Base-by-base conservation (phyloP, 2,888 invertebrate genomes). In the Metellina segmentata region DNA sequence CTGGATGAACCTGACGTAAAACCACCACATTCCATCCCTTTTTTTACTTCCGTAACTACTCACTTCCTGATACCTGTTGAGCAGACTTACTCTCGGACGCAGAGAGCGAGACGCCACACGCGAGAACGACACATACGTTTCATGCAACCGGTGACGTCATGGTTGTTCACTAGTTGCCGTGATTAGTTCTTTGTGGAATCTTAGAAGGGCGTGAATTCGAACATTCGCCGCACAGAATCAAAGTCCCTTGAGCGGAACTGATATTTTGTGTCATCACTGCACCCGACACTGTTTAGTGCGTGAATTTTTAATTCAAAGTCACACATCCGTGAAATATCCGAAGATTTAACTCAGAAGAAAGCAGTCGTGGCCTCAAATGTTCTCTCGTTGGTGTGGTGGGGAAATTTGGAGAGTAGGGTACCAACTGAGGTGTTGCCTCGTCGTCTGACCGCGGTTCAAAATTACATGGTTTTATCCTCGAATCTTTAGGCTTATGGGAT, bases 61-160 rank as follows among this genome's bases (percentile, higher is more conserved):
- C 51, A 20, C 77, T 77, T 77, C 77, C 77, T 77, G 77, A 52
- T 51, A 19, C 52, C 9, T 51, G 77, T 52, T 51, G 52, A n/a
- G n/a, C n/a, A n/a, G n/a, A n/a, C n/a, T 48, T 16, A 13, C 49
- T 75, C 7, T 75, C n/a, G 16, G 16, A 75, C 13, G 77, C 77
- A 75, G 19, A 8, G 19, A 19, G 77, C 77, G 77, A 51, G 51
- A 8, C 77, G 11, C n/a, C 34, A 11, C 77, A 77, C 77, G 77
- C 77, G 51, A 77, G 52, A 49, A 77, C 13, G 72, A 20, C 20
- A 20, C 9, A 7, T n/a, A 49, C 49, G 52, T 51, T 49, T 51
- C 13, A 75, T 75, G 75, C 48, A 34, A 9, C 34, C 52, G 11
- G 51, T 77, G 77, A 77, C 77, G 77, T 77, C 16, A 77, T 16